Base-by-base conservation (phyloP, 2,113 vertebrate species). In the Cyanoderma ruficeps region DNA sequence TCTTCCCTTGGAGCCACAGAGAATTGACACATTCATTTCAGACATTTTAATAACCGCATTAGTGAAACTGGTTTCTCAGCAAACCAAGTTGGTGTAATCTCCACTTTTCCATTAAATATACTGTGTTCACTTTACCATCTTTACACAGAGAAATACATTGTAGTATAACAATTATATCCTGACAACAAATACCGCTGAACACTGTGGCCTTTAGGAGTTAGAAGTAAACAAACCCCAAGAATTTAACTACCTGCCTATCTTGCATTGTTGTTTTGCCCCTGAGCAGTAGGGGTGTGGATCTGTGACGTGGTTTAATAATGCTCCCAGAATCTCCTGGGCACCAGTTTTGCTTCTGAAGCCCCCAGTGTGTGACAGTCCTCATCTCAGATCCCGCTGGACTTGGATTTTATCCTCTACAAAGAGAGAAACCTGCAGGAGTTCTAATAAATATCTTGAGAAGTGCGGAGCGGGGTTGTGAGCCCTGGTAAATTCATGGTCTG, bases 31-130 rank as follows among this genome's bases (percentile, higher is more conserved):
- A 31, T 89, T 94, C 47, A 42, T 75, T 94, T 81, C 83, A 92
- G 64, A 60, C 8, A 12, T 89, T 91, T 94, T 65, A 91, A 57
- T 79, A 91, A 75, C 12, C 60, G n/a, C 37, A 81, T 88, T 78
- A 77, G 33, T 74, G 59, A 77, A 91, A 65, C 30, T 77, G 42
- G 57, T 59, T 89, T 85, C 35, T 81, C 47, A 49, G 71, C 55
- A 72, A 77, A 91, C 59, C 80, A 72, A 69, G 46, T 35, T 67
- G 25, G 50, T 80, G 22, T 61, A 60, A 67, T 83, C 39, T 85
- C 47, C 67, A 35, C n/a, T 76, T 12, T 56, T 87, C 70, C 22
- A 47, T 87, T 71, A 78, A 71, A 64, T 75, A 53, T 11, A 59
- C 33, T 2, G 0, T 69, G 33, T 69, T 61, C 59, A 21, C 10